Evolutionary conservation across 2,888 invertebrate genomes (phyloP).

Genomic region (Dorcus hopei): DNA sequence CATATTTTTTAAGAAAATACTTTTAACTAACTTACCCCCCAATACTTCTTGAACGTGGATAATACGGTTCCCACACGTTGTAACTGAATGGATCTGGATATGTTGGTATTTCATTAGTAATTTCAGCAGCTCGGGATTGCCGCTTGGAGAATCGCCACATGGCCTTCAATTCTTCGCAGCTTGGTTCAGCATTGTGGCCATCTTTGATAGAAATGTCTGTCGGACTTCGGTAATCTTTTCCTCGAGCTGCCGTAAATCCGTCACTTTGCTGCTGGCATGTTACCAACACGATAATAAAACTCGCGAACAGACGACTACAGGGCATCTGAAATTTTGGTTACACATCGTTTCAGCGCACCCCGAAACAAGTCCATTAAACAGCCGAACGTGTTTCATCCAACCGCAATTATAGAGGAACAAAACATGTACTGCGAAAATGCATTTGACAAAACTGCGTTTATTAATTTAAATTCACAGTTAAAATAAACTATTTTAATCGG

Average conservation of each 20-base stretch:
- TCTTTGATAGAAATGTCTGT: constrained; percentile 42
- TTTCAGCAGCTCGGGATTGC: constrained; percentile 82
- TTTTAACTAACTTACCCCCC: constrained; percentile 54
- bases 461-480: too few species aligned
- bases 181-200: constrained; percentile 65
- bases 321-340: constrained; percentile 38
- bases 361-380: background rate
- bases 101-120: constrained; percentile 81
- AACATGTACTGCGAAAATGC: background rate
- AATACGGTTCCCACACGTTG: constrained; percentile 74
- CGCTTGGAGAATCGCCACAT: constrained; percentile 92
- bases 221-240: constrained; percentile 38
- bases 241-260: constrained; percentile 38
- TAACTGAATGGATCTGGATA: constrained; percentile 79
- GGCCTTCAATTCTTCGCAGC: constrained; percentile 81
- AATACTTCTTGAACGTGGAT: constrained; percentile 51
- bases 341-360: too few species aligned
- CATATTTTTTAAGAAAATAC: too few species aligned
- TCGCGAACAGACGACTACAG: constrained; percentile 33
- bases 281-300: constrained; percentile 35
- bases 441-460: too few species aligned
- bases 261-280: constrained; percentile 34
- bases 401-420: background rate
- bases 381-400: background rate
- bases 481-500: too few species aligned